Conservation (phyloP, 2,113 vertebrate species). For the Sigmodon hispidus region DNA sequence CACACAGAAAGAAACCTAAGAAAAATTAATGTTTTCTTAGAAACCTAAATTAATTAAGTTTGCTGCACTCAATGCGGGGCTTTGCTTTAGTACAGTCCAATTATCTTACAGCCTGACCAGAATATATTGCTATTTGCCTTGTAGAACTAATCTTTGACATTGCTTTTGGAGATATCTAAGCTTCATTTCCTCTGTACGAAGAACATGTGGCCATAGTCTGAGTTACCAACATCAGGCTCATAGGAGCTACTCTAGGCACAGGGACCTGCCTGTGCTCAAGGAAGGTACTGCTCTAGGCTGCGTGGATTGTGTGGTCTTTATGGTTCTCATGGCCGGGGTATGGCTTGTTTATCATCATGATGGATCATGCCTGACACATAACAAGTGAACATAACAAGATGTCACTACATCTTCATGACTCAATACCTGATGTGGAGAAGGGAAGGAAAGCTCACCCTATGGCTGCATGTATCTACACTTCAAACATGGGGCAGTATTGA, state of each 20-base stretch:
- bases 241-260: background rate
- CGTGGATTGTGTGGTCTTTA: background rate
- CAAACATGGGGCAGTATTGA: fast-evolving
- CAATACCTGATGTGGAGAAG: background rate
- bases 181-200: background rate
- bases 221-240: background rate
- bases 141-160: background rate
- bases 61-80: background rate
- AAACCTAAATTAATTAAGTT: too few relatives aligned
- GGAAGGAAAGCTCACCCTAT: background rate
- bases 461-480: background rate
- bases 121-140: background rate
- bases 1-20: background rate
- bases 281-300: background rate
- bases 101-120: background rate
- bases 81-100: background rate
- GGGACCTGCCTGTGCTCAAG: background rate
- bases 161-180: background rate
- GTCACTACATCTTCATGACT: background rate
- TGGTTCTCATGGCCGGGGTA: background rate
- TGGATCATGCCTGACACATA: background rate
- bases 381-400: background rate
- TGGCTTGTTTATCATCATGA: background rate
- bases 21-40: background rate
- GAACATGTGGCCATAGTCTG: fast-evolving